Evolutionary conservation across 2,113 vertebrate genomes (phyloP).

Genomic region (Brienomyrus longianalis): DNA sequence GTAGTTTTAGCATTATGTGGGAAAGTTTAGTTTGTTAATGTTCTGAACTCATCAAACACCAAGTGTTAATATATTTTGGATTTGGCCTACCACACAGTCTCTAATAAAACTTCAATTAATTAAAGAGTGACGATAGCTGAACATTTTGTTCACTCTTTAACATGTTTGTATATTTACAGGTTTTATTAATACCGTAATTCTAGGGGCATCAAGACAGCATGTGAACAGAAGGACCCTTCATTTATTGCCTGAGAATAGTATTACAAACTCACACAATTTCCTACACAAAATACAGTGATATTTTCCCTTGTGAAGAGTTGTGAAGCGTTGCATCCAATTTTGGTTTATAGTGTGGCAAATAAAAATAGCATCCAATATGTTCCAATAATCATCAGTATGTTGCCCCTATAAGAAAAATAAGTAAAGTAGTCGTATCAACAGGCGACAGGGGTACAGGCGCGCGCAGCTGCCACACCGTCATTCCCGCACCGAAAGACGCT

Average conservation of each 20-base stretch:
- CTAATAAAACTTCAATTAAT: background rate
- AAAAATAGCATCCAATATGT: background rate
- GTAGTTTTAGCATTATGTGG: background rate
- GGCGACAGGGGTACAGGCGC: background rate
- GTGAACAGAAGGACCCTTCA: background rate
- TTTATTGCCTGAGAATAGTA: background rate
- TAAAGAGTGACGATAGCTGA: background rate
- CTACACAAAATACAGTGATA: background rate
- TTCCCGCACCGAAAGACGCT: background rate
- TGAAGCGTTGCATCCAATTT: background rate
- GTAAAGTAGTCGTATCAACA: background rate
- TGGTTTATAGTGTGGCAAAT: background rate
- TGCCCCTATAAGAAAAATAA: background rate
- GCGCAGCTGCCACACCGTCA: background rate
- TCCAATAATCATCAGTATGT: background rate
- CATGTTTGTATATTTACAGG: background rate
- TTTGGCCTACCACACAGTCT: background rate
- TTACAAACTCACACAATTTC: background rate
- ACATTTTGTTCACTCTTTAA: background rate
- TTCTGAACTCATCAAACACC: background rate
- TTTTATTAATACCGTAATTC: background rate
- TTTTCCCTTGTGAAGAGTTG: background rate
- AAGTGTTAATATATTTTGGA: background rate
- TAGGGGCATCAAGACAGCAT: background rate
- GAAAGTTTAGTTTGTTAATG: background rate